Evolutionary conservation across 2,113 vertebrate species (phyloP).

Genomic region (Taxidea taxus): DNA sequence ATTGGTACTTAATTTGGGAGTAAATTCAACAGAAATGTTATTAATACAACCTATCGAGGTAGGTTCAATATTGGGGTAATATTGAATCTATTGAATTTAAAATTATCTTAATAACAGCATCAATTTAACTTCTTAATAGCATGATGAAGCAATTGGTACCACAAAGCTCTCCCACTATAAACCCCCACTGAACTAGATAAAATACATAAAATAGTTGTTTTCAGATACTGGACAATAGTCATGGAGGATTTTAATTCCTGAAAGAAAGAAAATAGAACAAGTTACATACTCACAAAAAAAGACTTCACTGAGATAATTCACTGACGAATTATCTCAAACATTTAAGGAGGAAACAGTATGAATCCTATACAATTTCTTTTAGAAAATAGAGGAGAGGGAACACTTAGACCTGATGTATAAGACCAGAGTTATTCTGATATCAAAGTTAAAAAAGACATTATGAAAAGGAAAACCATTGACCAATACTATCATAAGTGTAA

Average conservation of each 20-base stretch:
- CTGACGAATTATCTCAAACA: background rate
- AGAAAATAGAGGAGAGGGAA: background rate
- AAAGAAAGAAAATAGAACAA: background rate
- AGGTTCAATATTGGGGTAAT: background rate
- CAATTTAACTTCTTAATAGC: background rate
- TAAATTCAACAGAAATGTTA: background rate
- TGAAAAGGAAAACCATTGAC: background rate
- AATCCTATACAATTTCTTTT: background rate
- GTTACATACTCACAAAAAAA: background rate
- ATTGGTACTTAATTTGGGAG: conserved; percentile 5
- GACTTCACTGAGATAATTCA: background rate
- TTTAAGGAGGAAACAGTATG: background rate
- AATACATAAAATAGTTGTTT: background rate
- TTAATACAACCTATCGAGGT: background rate
- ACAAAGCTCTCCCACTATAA: background rate
- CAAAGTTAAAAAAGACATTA: background rate
- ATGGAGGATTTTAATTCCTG: background rate
- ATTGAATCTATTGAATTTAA: background rate
- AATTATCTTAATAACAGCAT: background rate
- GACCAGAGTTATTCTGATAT: background rate
- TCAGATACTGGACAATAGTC: background rate
- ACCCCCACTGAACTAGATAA: background rate
- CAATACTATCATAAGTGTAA: background rate
- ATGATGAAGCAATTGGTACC: background rate
- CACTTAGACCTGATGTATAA: background rate